A percentile compares a stretch with the other conserved stretches of the same genome.
These are phyloP conservation scores for Lates japonicus DNA, from an alignment of 2,797 vertebrate species.

Conservation along the genomic window DNA sequence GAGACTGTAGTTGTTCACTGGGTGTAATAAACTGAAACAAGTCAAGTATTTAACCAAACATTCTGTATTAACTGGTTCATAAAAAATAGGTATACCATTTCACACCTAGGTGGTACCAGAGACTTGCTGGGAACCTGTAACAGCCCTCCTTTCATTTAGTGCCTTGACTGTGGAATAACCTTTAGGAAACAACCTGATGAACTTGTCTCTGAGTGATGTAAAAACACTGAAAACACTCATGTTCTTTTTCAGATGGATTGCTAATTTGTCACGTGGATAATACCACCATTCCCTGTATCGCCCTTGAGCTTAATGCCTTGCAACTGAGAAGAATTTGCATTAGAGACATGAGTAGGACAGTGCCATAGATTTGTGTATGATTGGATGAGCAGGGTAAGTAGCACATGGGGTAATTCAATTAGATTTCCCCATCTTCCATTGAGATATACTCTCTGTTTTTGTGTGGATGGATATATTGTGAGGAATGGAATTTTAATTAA, in stretches of 20 bases:
- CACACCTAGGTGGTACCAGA: background rate
- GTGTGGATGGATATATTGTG: background rate
- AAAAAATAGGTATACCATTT: background rate
- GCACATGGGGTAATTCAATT: conserved; percentile 25
- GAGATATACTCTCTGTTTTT: conserved; percentile 3
- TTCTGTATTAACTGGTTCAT: background rate
- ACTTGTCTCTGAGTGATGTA: background rate
- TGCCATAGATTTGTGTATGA: conserved; percentile 17
- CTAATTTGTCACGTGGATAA: conserved; percentile 23
- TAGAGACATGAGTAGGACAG: background rate
- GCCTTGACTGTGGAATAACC: background rate
- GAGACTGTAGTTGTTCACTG: no score
- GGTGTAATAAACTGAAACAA: no score
- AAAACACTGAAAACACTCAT: background rate
- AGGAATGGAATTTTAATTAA: conserved; percentile 29
- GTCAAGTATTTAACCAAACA: background rate
- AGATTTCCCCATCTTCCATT: conserved; percentile 14
- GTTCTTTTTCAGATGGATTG: conserved; percentile 5
- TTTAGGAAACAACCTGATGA: background rate
- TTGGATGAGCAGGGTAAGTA: conserved; percentile 16
- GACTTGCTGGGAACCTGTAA: background rate
- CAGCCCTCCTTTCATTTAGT: background rate
- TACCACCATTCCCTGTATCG: background rate
- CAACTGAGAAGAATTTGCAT: conserved; percentile 12
- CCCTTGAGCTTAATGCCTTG: conserved; percentile 11